Percentiles rank a stretch among this genome's conserved stretches.
Evolutionary conservation across 2,113 vertebrate genomes (phyloP).

Genomic region (Phocoena phocoena): DNA sequence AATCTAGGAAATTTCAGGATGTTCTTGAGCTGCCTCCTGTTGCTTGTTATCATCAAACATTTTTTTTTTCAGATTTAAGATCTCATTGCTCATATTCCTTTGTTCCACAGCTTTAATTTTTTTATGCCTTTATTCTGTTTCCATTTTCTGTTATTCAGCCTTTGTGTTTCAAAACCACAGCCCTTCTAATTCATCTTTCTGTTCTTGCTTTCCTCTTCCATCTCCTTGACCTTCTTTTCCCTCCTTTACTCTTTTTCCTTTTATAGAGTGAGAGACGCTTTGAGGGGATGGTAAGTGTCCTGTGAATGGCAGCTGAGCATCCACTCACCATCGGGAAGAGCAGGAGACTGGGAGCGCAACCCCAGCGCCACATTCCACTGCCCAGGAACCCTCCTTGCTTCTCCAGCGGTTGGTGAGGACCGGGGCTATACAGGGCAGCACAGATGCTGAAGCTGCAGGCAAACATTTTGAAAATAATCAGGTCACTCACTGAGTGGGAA

Average conservation of each 20-base stretch:
- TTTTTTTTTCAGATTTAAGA: neutral
- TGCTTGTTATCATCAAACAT: neutral
- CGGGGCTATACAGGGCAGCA: too few species aligned
- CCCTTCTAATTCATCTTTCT: neutral
- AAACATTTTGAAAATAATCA: constrained; percentile 22
- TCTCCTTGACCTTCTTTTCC: neutral
- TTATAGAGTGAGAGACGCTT: neutral
- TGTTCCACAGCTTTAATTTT: neutral
- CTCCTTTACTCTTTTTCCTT: neutral
- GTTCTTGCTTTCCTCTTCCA: neutral
- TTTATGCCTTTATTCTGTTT: neutral
- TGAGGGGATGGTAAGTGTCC: neutral
- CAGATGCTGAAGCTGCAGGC: neutral
- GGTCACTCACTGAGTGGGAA: neutral
- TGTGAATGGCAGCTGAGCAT: neutral
- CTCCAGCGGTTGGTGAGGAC: neutral
- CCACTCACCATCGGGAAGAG: neutral
- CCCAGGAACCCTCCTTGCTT: neutral
- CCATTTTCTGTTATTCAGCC: neutral
- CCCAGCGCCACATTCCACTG: fast-evolving
- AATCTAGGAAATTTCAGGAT: neutral
- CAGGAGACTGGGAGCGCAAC: neutral
- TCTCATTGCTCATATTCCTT: neutral
- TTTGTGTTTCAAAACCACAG: neutral
- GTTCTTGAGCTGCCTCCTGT: neutral